Base-by-base conservation (phyloP, 53 echinoderm and acorn worm species). In the Hippasteria phrygiana region DNA sequence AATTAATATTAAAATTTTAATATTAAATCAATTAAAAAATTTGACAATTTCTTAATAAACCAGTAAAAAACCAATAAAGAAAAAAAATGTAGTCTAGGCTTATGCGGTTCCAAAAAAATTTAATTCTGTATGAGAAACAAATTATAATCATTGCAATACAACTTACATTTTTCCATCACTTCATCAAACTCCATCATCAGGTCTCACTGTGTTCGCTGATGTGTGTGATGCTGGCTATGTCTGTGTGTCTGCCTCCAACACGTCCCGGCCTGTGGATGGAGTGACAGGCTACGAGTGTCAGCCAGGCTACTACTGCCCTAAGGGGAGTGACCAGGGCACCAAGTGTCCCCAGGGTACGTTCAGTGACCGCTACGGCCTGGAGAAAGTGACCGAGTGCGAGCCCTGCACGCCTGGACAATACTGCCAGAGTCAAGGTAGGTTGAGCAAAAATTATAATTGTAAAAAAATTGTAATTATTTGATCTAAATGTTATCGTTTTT, bases 301-400 rank as follows among this genome's bases (percentile, higher is more conserved):
- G 41, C 94, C 95, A 5, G 95, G 98, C 29, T 97, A 95, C 83
- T 97, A 95, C 90, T 97, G 98, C 42, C 98, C 98, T 9, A 94
- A 87, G 48, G 98, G 98, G 26, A 96, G 95, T 1, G 95, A 95
- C 79, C 98, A 97, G 75, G 98, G 98, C 3, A 88, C 83, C 77
- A 97, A 97, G 78, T 97, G 98, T 76, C 98, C 98, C 12, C 63
- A 88, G 33, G 98, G 98, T 13, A 97, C 95, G 35, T 97, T 97
- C 83, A 97, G 93, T 50, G 94, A 97, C 78, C 84, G 89, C 55
- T 91, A 89, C 18, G 98, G 98, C 29, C 87, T 97, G 40, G 98
- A 97, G 69, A 97, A 97, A 82, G 93, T 93, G 16, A 97, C 98
- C 4, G 95, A 96, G 73, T 97, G 98, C 90, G 87, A 94, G 71